A percentile compares a stretch with the other conserved stretches of the same genome.
phyloP scores from a whole-genome alignment of 2,888 invertebrate genomes.

The Syritta pipiens region DNA sequence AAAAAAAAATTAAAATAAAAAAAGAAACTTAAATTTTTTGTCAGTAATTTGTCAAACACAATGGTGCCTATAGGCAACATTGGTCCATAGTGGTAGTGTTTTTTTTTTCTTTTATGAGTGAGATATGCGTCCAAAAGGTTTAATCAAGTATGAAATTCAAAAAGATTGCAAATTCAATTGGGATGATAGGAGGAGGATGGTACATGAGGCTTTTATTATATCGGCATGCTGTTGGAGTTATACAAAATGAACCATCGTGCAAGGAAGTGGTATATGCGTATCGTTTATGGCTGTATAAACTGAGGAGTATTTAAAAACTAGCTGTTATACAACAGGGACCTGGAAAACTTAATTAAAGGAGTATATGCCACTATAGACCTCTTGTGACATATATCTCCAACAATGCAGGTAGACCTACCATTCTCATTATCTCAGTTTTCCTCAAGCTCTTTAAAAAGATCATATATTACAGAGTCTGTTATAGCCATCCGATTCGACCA shows the following conservation, averaged over 20 bases:
- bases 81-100: background rate
- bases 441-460: slow-evolving; percentile 2
- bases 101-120: background rate
- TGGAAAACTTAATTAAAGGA: too few relatives aligned
- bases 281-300: too few relatives aligned
- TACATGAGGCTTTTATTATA: too few relatives aligned
- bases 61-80: slow-evolving; percentile 3
- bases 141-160: background rate
- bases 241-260: too few relatives aligned
- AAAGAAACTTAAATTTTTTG: background rate
- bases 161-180: background rate
- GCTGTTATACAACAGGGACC: too few relatives aligned
- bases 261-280: too few relatives aligned
- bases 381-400: too few relatives aligned
- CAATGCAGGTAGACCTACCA: too few relatives aligned
- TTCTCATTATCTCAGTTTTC: background rate
- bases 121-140: background rate
- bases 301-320: too few relatives aligned
- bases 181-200: background rate
- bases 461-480: background rate
- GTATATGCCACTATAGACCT: too few relatives aligned
- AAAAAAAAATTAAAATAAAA: background rate
- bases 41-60: background rate
- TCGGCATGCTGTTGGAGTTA: too few relatives aligned
- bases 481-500: slow-evolving; percentile 7